These are phyloP conservation scores for Sweltsa coloradensis DNA, from an alignment of 1,140 invertebrate genomes.

Conservation along the genomic window DNA sequence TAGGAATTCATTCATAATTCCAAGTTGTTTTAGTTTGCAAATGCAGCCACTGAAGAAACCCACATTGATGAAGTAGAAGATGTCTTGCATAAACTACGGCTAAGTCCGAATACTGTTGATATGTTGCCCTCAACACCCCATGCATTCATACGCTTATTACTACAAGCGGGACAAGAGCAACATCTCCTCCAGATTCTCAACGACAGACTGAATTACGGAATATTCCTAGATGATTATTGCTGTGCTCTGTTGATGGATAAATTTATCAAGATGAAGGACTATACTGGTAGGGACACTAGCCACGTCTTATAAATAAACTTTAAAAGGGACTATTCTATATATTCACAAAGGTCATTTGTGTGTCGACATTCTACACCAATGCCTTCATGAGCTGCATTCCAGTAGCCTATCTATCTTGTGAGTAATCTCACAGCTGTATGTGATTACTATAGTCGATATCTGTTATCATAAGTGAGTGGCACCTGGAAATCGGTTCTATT, in stretches of 20 bases:
- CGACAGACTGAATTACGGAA: conserved; percentile 74
- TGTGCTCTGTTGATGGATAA: conserved; percentile 73
- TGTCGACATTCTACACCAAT: too few relatives aligned
- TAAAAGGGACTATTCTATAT: neutral
- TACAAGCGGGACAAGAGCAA: conserved; percentile 42
- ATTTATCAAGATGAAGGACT: conserved; percentile 58
- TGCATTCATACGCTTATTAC: conserved; percentile 55
- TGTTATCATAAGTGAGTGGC: too few relatives aligned
- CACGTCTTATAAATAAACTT: neutral
- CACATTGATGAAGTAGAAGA: conserved; percentile 52
- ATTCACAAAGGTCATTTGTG: neutral
- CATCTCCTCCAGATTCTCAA: conserved; percentile 59
- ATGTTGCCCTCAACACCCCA: conserved; percentile 68
- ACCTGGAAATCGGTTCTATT: too few relatives aligned
- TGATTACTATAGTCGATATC: too few relatives aligned
- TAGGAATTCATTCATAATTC: conserved; percentile 1
- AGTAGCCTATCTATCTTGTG: too few relatives aligned
- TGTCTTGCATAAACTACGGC: conserved; percentile 52
- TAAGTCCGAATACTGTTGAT: conserved; percentile 50
- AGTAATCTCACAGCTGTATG: too few relatives aligned
- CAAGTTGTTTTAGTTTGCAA: conserved; percentile 36
- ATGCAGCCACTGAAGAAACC: conserved; percentile 35
- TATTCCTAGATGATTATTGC: conserved; percentile 72
- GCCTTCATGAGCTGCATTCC: too few relatives aligned
- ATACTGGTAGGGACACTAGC: conserved; percentile 22